These are phyloP conservation scores for Dicyrtomina minuta DNA, from an alignment of 2,888 invertebrate species.

Conservation along the genomic window DNA sequence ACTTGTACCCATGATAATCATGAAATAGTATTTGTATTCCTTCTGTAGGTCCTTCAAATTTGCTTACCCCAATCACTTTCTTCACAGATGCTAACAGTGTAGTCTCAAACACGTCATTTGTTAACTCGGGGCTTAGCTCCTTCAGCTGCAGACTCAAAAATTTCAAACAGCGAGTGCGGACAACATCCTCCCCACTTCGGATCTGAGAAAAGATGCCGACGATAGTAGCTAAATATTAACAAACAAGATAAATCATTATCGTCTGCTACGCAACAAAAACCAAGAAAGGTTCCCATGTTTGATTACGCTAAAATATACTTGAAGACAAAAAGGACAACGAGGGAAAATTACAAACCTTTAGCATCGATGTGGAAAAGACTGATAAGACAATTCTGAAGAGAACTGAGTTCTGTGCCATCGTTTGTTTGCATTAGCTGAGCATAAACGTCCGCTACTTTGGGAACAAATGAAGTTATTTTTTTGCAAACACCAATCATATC, in stretches of 20 bases:
- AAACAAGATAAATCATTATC: slow-evolving; percentile 51
- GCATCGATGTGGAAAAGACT: slow-evolving; percentile 74
- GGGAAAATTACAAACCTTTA: slow-evolving; percentile 58
- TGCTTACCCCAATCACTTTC: slow-evolving; percentile 73
- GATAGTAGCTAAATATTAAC: slow-evolving; percentile 62
- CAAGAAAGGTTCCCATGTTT: too few relatives aligned
- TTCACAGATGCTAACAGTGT: slow-evolving; percentile 79
- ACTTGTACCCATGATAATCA: too few relatives aligned
- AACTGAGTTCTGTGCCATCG: slow-evolving; percentile 77
- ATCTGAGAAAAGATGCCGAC: slow-evolving; percentile 72
- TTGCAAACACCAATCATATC: slow-evolving; percentile 79
- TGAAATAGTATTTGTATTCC: too few relatives aligned
- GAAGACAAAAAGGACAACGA: neutral
- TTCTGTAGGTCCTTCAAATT: too few relatives aligned
- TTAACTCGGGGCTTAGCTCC: slow-evolving; percentile 72
- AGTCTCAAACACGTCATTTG: slow-evolving; percentile 83
- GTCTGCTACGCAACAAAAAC: neutral
- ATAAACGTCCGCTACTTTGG: slow-evolving; percentile 86
- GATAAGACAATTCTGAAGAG: slow-evolving; percentile 79
- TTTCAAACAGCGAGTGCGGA: slow-evolving; percentile 82
- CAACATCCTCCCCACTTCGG: slow-evolving; percentile 68
- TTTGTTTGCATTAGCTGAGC: slow-evolving; percentile 87
- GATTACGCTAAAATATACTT: neutral
- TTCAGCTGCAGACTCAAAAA: slow-evolving; percentile 83
- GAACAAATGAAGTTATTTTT: slow-evolving; percentile 77